phyloP scores from a whole-genome alignment of 2,888 invertebrate species.

The Ophioninae sp. region DNA sequence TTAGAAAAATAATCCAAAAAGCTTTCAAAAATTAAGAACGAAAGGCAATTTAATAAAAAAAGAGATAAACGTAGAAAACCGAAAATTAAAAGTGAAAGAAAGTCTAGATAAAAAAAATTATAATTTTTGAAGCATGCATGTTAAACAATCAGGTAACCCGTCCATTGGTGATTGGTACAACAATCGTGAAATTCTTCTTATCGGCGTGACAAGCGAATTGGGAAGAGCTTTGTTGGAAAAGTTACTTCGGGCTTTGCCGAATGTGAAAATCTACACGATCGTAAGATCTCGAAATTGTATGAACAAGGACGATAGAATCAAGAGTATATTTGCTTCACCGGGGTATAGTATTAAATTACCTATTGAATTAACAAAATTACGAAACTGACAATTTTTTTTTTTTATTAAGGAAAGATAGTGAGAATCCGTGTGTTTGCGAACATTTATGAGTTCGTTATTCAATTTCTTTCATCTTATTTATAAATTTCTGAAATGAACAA shows the following conservation, averaged over 20 bases:
- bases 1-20: not conserved
- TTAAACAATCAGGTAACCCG: conserved; percentile 70
- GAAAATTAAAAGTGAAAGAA: too few relatives aligned
- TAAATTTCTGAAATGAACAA: not conserved
- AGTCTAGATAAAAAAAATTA: too few relatives aligned
- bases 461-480: not conserved
- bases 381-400: not conserved
- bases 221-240: conserved; percentile 74
- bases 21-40: not conserved
- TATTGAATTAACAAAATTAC: not conserved
- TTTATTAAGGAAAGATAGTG: not conserved
- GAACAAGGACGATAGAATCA: conserved; percentile 70
- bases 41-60: too few relatives aligned
- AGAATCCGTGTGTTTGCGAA: not conserved
- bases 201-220: conserved; percentile 75
- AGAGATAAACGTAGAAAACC: too few relatives aligned
- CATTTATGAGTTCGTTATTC: not conserved
- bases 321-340: conserved; percentile 70
- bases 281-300: conserved; percentile 67
- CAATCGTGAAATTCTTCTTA: conserved; percentile 73
- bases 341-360: conserved; percentile 67
- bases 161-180: conserved; percentile 75
- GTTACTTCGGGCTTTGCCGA: conserved; percentile 71
- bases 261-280: conserved; percentile 68
- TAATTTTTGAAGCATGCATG: conserved; percentile 7